Conservation (phyloP, 2,113 vertebrate species). For the Xiphophorus maculatus region DNA sequence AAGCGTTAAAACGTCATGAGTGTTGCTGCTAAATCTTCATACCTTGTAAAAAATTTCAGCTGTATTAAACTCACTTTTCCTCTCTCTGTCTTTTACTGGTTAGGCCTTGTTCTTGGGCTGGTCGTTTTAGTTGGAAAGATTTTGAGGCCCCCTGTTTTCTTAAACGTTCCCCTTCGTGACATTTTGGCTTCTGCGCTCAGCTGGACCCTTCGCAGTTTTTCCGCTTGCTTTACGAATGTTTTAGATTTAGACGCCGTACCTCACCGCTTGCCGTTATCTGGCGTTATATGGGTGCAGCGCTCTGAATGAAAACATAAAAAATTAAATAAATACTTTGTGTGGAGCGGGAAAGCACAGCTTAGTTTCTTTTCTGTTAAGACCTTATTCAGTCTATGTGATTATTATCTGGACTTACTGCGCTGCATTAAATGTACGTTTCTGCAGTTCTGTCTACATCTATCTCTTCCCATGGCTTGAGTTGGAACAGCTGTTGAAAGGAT, state of each 20-base stretch:
- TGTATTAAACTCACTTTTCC: not conserved
- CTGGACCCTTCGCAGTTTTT: not conserved
- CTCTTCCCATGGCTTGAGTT: slow-evolving; percentile 73
- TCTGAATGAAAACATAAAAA: slow-evolving; percentile 53
- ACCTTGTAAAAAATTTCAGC: not conserved
- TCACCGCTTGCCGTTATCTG: slow-evolving; percentile 27
- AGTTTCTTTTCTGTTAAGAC: slow-evolving; percentile 45
- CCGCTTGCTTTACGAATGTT: not conserved
- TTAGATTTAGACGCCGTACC: not conserved
- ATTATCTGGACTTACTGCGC: no score
- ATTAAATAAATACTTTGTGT: not conserved
- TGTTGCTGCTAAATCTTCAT: not conserved
- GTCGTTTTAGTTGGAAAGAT: not conserved
- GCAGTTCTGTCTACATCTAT: not conserved
- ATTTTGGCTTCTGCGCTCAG: not conserved
- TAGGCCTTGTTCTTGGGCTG: not conserved
- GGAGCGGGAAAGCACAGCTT: slow-evolving; percentile 33
- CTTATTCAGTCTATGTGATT: slow-evolving; percentile 29
- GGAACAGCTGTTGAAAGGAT: slow-evolving; percentile 78
- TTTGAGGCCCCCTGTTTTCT: not conserved
- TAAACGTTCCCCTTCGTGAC: not conserved
- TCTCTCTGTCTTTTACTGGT: not conserved
- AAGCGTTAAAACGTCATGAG: not conserved
- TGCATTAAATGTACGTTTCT: no score
- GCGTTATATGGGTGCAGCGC: slow-evolving; percentile 33